Evolutionary conservation across 2,113 vertebrate species (phyloP).

Genomic region (Caranx melampygus): DNA sequence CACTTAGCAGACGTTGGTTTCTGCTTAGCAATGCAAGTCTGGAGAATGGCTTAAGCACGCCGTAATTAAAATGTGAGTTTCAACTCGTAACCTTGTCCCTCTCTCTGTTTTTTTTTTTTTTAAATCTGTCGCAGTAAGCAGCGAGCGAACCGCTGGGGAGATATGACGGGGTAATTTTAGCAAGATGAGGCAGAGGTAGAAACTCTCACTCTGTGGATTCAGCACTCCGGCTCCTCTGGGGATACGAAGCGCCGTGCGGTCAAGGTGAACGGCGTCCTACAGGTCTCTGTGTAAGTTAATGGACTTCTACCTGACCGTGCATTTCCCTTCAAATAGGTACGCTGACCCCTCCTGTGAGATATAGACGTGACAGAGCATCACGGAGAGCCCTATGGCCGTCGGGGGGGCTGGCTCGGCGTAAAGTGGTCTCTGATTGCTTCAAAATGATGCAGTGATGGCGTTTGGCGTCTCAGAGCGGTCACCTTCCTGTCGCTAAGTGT

Average conservation of each 20-base stretch:
- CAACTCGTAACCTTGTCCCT: conserved; percentile 49
- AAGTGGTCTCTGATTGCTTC: conserved; percentile 24
- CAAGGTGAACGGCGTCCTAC: conserved; percentile 61
- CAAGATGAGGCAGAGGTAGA: conserved; percentile 36
- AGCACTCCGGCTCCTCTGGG: conserved; percentile 35
- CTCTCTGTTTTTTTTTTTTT: conserved; percentile 9
- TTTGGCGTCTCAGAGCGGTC: conserved; percentile 21
- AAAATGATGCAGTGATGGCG: conserved; percentile 6
- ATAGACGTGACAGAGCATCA: background rate
- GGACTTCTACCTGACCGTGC: conserved; percentile 29
- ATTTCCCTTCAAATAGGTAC: conserved; percentile 27
- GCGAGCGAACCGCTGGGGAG: conserved; percentile 40
- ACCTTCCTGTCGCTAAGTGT: background rate
- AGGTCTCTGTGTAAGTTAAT: conserved; percentile 38
- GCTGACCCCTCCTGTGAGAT: conserved; percentile 28
- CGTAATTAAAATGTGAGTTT: conserved; percentile 61
- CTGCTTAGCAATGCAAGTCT: conserved; percentile 52
- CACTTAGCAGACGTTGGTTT: conserved; percentile 31
- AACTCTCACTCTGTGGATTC: conserved; percentile 51
- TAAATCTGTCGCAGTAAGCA: conserved; percentile 59
- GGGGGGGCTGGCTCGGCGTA: background rate
- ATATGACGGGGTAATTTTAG: conserved; percentile 56
- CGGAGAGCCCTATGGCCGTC: background rate
- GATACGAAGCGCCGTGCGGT: background rate
- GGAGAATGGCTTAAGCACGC: background rate